Conservation (phyloP, 1,140 invertebrate species). For the Saccostrea cuccullata region DNA sequence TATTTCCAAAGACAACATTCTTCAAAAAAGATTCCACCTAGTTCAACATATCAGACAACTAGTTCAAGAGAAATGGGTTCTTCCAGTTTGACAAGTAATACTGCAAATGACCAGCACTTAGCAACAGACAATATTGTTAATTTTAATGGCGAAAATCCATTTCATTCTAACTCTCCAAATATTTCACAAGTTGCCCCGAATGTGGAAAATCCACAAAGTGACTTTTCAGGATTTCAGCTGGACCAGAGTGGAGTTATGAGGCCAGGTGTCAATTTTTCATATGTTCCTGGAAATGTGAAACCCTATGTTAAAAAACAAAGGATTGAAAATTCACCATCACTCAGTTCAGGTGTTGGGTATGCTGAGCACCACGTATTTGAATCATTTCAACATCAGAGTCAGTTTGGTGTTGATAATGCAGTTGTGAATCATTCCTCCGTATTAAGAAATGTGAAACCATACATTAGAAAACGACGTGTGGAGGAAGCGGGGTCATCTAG, state of each 20-base stretch:
- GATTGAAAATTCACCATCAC: neutral
- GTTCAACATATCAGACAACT: neutral
- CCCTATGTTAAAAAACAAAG: slow-evolving; percentile 10
- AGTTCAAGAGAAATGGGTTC: neutral
- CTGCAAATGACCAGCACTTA: neutral
- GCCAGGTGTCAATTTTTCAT: neutral
- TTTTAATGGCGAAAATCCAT: neutral
- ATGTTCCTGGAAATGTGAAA: neutral
- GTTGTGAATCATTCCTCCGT: neutral
- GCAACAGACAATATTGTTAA: neutral
- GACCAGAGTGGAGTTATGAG: neutral
- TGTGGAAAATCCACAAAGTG: neutral
- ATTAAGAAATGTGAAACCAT: neutral
- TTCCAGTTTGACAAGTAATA: neutral
- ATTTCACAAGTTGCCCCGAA: neutral
- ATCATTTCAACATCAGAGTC: neutral
- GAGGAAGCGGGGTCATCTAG: neutral
- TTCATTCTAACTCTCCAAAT: neutral
- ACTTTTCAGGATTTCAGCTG: neutral
- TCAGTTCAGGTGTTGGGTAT: neutral
- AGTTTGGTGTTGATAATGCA: neutral
- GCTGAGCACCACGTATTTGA: neutral
- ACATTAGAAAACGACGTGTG: neutral
- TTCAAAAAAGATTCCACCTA: neutral
- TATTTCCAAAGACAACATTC: slow-evolving; percentile 1